Conservation (phyloP, 2,797 vertebrate genomes). For the Lutra lutra region DNA sequence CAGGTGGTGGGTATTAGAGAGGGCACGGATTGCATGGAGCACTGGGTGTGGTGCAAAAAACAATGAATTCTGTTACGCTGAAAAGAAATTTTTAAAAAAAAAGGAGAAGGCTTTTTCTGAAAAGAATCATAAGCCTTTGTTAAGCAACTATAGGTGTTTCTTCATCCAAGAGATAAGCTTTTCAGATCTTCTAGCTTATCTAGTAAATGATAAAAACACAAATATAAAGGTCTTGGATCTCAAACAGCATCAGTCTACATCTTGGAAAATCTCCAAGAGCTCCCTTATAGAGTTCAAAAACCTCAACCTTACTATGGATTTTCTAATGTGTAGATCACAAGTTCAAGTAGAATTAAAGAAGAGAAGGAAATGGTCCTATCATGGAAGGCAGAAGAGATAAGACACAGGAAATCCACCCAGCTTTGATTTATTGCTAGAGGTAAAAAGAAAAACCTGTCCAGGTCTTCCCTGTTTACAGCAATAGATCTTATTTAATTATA, state of each 20-base stretch:
- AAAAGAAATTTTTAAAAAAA: no score
- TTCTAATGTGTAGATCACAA: neutral
- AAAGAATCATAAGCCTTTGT: neutral
- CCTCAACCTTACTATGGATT: neutral
- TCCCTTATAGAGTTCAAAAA: neutral
- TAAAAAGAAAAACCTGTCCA: neutral
- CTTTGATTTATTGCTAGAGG: slow-evolving; percentile 45
- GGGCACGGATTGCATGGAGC: no score
- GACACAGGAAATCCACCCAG: neutral
- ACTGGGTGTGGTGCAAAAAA: no score
- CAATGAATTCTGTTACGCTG: no score
- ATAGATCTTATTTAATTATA: neutral
- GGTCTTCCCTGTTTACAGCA: neutral
- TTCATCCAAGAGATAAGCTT: neutral
- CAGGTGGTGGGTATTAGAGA: no score
- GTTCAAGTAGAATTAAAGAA: slow-evolving; percentile 4
- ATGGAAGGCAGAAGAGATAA: neutral
- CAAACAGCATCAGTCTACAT: neutral
- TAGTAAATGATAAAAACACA: neutral
- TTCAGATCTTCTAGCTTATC: neutral
- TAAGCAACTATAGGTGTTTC: neutral
- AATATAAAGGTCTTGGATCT: neutral
- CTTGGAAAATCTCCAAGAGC: neutral
- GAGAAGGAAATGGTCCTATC: neutral
- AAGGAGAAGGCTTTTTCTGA: neutral